Evolutionary conservation across 1,140 invertebrate species (phyloP).

Genomic region (Eufriesea mexicana): DNA sequence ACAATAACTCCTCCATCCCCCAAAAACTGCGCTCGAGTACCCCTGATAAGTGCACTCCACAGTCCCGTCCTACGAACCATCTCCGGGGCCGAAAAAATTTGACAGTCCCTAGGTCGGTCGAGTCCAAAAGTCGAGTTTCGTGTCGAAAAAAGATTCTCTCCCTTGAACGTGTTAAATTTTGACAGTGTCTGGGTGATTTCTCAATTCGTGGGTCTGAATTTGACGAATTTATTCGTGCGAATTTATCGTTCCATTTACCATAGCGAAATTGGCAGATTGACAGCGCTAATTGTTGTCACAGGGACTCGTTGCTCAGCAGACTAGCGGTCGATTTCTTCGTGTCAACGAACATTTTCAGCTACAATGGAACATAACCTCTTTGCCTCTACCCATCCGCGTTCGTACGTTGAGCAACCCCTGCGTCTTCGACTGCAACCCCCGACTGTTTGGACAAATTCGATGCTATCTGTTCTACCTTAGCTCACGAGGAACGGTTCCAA

Average conservation of each 20-base stretch:
- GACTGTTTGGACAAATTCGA: conserved; percentile 74
- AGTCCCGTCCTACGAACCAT: conserved; percentile 19
- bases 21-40: conserved; percentile 69
- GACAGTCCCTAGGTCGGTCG: background rate
- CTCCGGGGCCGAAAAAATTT: conserved; percentile 1
- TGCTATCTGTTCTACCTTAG: conserved; percentile 66
- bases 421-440: conserved; percentile 53
- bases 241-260: too few relatives aligned
- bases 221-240: too few relatives aligned
- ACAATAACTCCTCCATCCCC: conserved; percentile 72
- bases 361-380: background rate
- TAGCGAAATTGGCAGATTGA: too few relatives aligned
- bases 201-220: too few relatives aligned
- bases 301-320: conserved; percentile 1
- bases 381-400: conserved; percentile 11
- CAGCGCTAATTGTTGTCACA: background rate
- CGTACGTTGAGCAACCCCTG: conserved; percentile 49
- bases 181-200: too few relatives aligned
- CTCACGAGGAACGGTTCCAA: conserved; percentile 10
- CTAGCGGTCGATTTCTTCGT: conserved; percentile 2
- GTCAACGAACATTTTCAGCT: background rate
- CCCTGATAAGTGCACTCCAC: conserved; percentile 62
- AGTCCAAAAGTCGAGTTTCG: conserved; percentile 11
- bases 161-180: background rate
- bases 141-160: background rate